These are phyloP conservation scores for Sus scrofa DNA, from an alignment of 2,113 vertebrate genomes.

Conservation along the genomic window T2T-Sscrofa CM000829.6:51308501-51309000, in stretches of 20 bases:
- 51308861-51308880: background rate
- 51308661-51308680: background rate
- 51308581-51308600: background rate
- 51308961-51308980: background rate
- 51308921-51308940: background rate
- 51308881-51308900: background rate
- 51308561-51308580: background rate
- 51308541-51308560: background rate
- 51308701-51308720: conserved; percentile 9
- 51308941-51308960: background rate
- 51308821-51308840: background rate
- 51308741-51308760: background rate
- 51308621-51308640: background rate
- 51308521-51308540: background rate
- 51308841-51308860: background rate
- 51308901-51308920: background rate
- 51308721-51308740: background rate
- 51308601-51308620: background rate
- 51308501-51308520: background rate
- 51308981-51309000: background rate
- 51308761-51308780: background rate
- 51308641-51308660: background rate
- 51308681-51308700: background rate
- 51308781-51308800: background rate
- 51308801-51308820: background rate